Percentiles rank a stretch among this genome's conserved stretches.
These are phyloP conservation scores for Camelus bactrianus DNA, from an alignment of 2,113 vertebrate species.

Conservation along the genomic window DNA sequence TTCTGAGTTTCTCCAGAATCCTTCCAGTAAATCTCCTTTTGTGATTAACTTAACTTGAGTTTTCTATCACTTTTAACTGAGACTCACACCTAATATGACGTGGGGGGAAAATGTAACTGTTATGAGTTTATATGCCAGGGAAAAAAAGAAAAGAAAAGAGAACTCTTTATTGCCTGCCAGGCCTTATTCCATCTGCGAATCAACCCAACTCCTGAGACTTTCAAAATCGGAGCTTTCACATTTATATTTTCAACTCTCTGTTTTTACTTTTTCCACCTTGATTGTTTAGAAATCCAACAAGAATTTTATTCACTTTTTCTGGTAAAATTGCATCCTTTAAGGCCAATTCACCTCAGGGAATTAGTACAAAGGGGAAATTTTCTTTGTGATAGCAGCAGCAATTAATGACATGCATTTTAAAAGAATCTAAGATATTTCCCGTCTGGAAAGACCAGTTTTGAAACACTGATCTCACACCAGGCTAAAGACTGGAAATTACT, in stretches of 20 bases:
- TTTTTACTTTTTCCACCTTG: constrained; percentile 34
- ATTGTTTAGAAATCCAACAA: constrained; percentile 55
- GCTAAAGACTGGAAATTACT: constrained; percentile 52
- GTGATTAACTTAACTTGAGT: constrained; percentile 19
- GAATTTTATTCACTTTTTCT: constrained; percentile 59
- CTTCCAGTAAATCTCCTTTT: constrained; percentile 9
- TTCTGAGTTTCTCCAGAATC: background rate
- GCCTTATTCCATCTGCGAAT: background rate
- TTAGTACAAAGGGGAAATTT: constrained; percentile 34
- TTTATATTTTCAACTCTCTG: constrained; percentile 34
- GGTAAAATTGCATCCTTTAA: constrained; percentile 65
- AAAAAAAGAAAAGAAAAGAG: background rate
- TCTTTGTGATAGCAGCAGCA: constrained; percentile 52
- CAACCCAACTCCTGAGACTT: constrained; percentile 12
- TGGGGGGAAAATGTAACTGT: background rate
- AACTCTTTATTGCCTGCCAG: background rate
- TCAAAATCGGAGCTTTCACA: background rate
- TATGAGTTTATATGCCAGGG: background rate
- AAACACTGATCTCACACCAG: constrained; percentile 44
- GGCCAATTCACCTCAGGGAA: background rate
- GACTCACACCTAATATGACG: background rate
- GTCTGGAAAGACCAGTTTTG: constrained; percentile 55
- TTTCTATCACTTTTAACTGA: constrained; percentile 40
- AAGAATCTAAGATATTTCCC: constrained; percentile 53
- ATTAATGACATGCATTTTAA: constrained; percentile 62